A percentile compares a stretch with the other conserved stretches of the same genome.
Conservation (phyloP, 2,113 vertebrate species). For the Struthidea cinerea region DNA sequence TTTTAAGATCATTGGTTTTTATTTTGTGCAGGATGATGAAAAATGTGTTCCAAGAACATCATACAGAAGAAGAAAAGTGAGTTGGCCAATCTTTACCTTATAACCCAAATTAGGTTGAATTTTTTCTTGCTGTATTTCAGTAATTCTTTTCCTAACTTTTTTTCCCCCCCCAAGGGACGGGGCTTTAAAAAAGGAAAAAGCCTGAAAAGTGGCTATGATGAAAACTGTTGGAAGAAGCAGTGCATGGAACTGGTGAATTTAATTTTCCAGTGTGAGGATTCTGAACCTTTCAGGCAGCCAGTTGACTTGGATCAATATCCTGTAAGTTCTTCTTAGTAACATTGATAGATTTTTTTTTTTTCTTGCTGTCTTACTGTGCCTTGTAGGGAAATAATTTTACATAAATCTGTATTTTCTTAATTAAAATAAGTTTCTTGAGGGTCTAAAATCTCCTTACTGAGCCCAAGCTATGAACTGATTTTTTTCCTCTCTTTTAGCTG, state of each 20-base stretch:
- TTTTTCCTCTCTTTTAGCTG: neutral
- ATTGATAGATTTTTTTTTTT: neutral
- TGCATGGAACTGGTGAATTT: constrained; percentile 87
- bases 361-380: neutral
- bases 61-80: constrained; percentile 79
- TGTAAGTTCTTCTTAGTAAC: constrained; percentile 70
- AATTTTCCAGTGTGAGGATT: constrained; percentile 94
- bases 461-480: neutral
- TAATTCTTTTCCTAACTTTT: neutral
- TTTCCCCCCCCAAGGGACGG: constrained; percentile 2
- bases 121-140: neutral
- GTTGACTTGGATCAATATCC: constrained; percentile 90
- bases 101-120: neutral
- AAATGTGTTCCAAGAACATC: constrained; percentile 81
- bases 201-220: constrained; percentile 58
- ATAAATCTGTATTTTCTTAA: neutral
- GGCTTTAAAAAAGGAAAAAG: constrained; percentile 50
- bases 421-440: neutral
- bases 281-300: constrained; percentile 91
- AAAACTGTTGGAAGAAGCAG: constrained; percentile 89
- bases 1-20: neutral
- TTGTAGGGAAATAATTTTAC: neutral
- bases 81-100: neutral
- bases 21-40: constrained; percentile 79
- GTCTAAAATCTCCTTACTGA: neutral